Percentiles rank a stretch among this genome's conserved stretches.
Conservation (phyloP, 1,140 invertebrate species). For the Cataglyphis hispanica region DNA sequence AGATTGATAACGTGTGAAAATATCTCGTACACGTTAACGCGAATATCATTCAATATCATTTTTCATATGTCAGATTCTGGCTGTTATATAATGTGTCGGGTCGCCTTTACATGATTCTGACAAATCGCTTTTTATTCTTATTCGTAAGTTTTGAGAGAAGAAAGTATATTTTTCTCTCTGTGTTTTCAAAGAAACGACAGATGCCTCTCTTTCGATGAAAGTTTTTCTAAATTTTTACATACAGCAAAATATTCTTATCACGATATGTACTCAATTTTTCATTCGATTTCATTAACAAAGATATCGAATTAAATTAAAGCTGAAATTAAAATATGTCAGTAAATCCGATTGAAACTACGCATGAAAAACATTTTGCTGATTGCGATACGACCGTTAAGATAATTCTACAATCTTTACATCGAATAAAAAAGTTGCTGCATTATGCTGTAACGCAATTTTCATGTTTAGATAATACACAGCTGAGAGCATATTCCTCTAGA, state of each 20-base stretch:
- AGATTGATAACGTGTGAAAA: not conserved
- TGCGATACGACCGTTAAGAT: not conserved
- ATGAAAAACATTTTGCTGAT: not conserved
- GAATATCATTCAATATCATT: conserved; percentile 26
- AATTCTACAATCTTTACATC: conserved; percentile 10
- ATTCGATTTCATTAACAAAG: too few species aligned
- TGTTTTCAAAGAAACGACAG: not conserved
- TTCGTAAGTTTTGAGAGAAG: not conserved
- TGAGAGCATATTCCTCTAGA: conserved; percentile 9
- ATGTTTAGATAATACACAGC: conserved; percentile 19
- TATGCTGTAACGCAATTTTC: conserved; percentile 24
- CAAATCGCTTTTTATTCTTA: conserved; percentile 12
- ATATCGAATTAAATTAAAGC: not conserved
- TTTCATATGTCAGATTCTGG: not conserved
- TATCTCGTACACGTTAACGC: not conserved
- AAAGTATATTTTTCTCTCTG: not conserved
- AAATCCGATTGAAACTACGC: conserved; percentile 3
- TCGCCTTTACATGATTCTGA: not conserved
- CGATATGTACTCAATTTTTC: not conserved
- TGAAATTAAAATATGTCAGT: not conserved
- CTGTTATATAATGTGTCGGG: not conserved
- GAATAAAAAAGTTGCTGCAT: conserved; percentile 16
- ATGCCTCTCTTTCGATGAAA: not conserved
- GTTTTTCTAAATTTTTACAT: not conserved
- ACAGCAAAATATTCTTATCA: not conserved